phyloP scores from a whole-genome alignment of 1,140 invertebrate species.

The Ceratosolen solmsi region DNA sequence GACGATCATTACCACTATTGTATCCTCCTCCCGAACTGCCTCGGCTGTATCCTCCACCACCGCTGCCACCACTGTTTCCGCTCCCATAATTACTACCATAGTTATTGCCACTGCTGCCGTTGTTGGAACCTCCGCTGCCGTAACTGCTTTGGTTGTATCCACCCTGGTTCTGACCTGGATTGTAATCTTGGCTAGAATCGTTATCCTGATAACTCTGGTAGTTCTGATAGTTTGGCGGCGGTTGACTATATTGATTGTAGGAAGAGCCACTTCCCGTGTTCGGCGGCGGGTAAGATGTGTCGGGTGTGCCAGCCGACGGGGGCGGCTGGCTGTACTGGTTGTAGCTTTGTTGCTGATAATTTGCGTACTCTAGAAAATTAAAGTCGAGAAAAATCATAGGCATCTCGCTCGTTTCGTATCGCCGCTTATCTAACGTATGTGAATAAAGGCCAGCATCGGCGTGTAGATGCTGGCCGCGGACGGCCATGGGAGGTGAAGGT shows the following conservation, averaged over 20 bases:
- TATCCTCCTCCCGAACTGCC: constrained; percentile 56
- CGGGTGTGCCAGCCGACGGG: constrained; percentile 57
- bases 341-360: constrained; percentile 67
- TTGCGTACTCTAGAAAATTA: constrained; percentile 66
- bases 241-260: constrained; percentile 67
- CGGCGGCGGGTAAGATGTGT: constrained; percentile 68
- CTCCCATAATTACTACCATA: constrained; percentile 59
- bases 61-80: constrained; percentile 66
- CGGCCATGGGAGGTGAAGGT: too few relatives aligned
- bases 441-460: not conserved
- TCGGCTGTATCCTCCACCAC: constrained; percentile 66
- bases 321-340: constrained; percentile 63
- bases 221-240: constrained; percentile 64
- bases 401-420: constrained; percentile 3
- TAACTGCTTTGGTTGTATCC: constrained; percentile 72
- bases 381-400: constrained; percentile 9
- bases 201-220: constrained; percentile 67
- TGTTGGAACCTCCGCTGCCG: constrained; percentile 70
- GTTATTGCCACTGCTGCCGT: constrained; percentile 62
- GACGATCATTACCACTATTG: constrained; percentile 43
- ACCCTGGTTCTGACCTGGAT: constrained; percentile 63
- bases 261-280: constrained; percentile 54
- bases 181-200: constrained; percentile 64
- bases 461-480: too few relatives aligned
- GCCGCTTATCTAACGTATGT: not conserved